phyloP scores from a whole-genome alignment of 2,797 vertebrate species.

The Mus spretus region DNA sequence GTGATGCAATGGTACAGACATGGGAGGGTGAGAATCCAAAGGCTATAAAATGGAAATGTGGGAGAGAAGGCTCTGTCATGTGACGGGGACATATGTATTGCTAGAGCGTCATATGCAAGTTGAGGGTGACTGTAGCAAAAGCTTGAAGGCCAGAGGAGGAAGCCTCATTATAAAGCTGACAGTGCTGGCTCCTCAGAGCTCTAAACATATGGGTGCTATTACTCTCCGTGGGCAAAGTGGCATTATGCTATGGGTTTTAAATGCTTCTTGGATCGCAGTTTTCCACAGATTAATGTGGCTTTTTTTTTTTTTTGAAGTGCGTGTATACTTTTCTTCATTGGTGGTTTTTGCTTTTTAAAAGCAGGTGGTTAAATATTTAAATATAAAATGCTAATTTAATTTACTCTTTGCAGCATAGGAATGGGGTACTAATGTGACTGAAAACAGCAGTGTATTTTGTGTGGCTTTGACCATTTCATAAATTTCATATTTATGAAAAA shows the following conservation, averaged over 20 bases:
- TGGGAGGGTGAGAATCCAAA: background rate
- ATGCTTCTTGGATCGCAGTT: constrained; percentile 70
- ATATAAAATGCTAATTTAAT: constrained; percentile 85
- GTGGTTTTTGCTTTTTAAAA: constrained; percentile 83
- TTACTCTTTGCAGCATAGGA: constrained; percentile 84
- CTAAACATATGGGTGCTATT: background rate
- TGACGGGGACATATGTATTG: background rate
- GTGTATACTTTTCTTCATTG: constrained; percentile 43
- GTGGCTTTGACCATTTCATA: constrained; percentile 81
- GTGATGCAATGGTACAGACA: background rate
- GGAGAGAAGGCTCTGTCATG: background rate
- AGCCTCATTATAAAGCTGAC: background rate
- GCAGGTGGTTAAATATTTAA: constrained; percentile 80
- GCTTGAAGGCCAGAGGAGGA: background rate
- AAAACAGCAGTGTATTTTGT: constrained; percentile 79
- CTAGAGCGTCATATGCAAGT: background rate
- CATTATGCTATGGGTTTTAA: constrained; percentile 61
- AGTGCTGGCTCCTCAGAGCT: background rate
- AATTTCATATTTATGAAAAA: constrained; percentile 79
- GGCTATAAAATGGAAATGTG: background rate
- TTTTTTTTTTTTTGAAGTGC: constrained; percentile 65
- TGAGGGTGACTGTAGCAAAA: background rate
- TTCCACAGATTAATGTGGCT: constrained; percentile 73
- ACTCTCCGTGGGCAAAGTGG: background rate
- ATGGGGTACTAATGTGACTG: constrained; percentile 73